A percentile compares a stretch with the other conserved stretches of the same genome.
Evolutionary conservation across 2,888 invertebrate species (phyloP).

Genomic region (Poecilus cupreus): DNA sequence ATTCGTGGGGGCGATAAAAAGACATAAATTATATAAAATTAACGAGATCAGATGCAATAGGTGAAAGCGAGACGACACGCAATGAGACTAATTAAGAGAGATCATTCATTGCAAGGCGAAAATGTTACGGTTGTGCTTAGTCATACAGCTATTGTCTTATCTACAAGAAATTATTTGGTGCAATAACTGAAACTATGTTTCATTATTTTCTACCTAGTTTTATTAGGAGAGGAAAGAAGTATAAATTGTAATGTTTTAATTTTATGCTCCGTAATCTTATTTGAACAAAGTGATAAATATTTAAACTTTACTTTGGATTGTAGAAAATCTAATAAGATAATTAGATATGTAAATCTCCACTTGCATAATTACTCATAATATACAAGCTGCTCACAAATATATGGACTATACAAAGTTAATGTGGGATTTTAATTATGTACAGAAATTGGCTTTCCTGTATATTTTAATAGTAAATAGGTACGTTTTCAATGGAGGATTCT

Average conservation of each 20-base stretch:
- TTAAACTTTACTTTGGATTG: background rate
- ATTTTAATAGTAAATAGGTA: too few relatives aligned
- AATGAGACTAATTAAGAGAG: constrained; percentile 48
- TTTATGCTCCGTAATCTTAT: background rate
- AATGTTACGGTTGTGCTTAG: background rate
- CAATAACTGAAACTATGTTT: background rate
- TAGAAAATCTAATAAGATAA: too few relatives aligned
- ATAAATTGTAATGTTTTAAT: background rate
- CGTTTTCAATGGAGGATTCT: too few relatives aligned
- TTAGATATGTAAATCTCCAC: too few relatives aligned
- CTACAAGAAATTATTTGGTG: constrained; percentile 3
- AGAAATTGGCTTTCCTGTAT: too few relatives aligned
- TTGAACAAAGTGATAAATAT: too few relatives aligned
- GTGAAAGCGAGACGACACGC: constrained; percentile 52
- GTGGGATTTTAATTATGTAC: too few relatives aligned
- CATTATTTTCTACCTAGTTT: background rate
- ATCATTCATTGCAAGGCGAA: constrained; percentile 19
- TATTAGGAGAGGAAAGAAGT: background rate
- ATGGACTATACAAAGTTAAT: too few relatives aligned
- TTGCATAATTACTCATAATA: background rate
- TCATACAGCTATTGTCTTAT: constrained; percentile 19
- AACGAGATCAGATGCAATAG: constrained; percentile 35
- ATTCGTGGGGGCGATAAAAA: constrained; percentile 22
- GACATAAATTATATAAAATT: constrained; percentile 38
- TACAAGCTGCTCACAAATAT: too few relatives aligned